These are phyloP conservation scores for Drosophila mayaguana DNA, from an alignment of 2,888 invertebrate species.

Conservation along the genomic window DNA sequence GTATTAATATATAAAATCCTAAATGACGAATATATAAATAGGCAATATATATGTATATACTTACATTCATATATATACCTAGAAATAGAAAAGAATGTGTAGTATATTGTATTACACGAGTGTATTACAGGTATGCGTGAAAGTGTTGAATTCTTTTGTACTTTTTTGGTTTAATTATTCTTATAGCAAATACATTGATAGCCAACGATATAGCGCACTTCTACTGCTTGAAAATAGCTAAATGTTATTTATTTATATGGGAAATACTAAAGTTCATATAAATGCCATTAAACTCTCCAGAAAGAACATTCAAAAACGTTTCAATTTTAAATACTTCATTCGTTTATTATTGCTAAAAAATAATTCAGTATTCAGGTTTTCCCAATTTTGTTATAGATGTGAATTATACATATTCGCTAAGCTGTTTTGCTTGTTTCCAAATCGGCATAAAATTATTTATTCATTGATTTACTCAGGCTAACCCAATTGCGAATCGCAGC, in stretches of 20 bases:
- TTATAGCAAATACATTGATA: no score
- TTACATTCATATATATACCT: no score
- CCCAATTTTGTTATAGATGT: background rate
- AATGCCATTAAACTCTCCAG: background rate
- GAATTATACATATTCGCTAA: conserved; percentile 3
- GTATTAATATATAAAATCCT: no score
- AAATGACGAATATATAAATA: no score
- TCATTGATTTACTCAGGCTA: conserved; percentile 26
- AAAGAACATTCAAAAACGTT: background rate
- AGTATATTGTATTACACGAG: no score
- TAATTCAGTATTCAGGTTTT: background rate
- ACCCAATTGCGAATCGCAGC: conserved; percentile 11
- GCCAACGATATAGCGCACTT: no score
- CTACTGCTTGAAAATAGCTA: background rate
- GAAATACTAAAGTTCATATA: background rate
- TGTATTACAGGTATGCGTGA: no score
- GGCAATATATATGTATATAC: no score
- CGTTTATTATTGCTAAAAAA: background rate
- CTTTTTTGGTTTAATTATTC: no score
- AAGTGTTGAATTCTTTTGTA: no score
- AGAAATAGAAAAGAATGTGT: no score
- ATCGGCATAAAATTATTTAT: conserved; percentile 18
- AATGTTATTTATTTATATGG: background rate
- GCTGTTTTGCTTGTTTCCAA: conserved; percentile 9
- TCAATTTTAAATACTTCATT: background rate